Evolutionary conservation across 2,888 invertebrate genomes (phyloP).

Genomic region (Sarcophaga subvicina): DNA sequence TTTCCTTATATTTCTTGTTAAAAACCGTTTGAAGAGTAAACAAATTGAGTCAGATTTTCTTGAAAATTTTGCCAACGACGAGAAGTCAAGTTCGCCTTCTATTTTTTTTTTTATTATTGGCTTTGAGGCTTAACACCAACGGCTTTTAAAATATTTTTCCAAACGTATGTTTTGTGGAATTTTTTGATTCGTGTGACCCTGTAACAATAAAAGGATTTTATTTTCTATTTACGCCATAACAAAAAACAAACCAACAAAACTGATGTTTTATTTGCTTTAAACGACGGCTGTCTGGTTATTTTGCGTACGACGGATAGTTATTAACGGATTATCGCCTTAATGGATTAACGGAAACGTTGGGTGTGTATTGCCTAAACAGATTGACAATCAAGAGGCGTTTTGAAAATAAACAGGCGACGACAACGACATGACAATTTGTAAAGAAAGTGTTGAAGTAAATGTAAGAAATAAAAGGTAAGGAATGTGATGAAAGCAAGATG

Average conservation of each 20-base stretch:
- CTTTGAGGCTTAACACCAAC: not conserved
- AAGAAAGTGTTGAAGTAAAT: slow-evolving; percentile 4
- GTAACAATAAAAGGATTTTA: not conserved
- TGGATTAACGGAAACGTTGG: slow-evolving; percentile 46
- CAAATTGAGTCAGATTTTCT: too few relatives aligned
- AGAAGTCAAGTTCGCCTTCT: not conserved
- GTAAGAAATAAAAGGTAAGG: slow-evolving; percentile 3
- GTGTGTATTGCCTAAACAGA: slow-evolving; percentile 41
- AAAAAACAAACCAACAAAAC: slow-evolving; percentile 3
- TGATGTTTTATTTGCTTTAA: not conserved
- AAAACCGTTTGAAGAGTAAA: too few relatives aligned
- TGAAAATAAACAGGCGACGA: slow-evolving; percentile 31
- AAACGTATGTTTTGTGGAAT: not conserved
- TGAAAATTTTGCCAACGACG: too few relatives aligned
- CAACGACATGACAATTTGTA: slow-evolving; percentile 34
- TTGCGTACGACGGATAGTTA: slow-evolving; percentile 26
- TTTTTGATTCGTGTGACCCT: not conserved
- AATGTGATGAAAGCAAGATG: slow-evolving; percentile 7
- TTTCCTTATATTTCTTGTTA: too few relatives aligned
- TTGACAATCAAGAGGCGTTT: slow-evolving; percentile 11
- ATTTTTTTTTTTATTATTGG: not conserved
- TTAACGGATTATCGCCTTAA: slow-evolving; percentile 61
- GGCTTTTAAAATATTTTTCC: slow-evolving; percentile 7
- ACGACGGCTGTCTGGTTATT: slow-evolving; percentile 59
- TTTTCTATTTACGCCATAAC: slow-evolving; percentile 12